Conservation (phyloP, 2,888 invertebrate species). For the Rutpela maculata region DNA sequence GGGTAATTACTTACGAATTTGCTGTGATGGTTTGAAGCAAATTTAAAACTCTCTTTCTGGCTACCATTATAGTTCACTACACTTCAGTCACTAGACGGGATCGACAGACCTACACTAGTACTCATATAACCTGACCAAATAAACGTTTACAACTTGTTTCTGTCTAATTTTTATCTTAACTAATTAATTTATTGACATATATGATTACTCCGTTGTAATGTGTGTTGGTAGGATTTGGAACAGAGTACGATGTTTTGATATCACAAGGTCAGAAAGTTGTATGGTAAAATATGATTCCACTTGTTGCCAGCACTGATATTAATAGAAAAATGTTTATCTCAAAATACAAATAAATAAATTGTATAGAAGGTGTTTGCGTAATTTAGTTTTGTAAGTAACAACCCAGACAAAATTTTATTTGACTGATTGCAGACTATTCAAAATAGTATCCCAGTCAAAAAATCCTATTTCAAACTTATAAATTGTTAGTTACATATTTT, state of each 20-base stretch:
- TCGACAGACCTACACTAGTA: background rate
- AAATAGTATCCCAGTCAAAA: no score
- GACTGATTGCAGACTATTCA: no score
- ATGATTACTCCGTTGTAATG: background rate
- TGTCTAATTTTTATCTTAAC: background rate
- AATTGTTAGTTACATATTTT: no score
- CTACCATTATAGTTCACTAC: slow-evolving; percentile 69
- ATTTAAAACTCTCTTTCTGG: slow-evolving; percentile 79
- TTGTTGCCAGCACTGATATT: background rate
- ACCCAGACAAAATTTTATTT: no score
- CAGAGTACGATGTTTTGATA: background rate
- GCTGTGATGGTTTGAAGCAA: slow-evolving; percentile 80
- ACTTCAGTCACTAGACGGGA: background rate
- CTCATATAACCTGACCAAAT: slow-evolving; percentile 15
- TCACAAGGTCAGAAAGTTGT: background rate
- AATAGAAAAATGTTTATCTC: background rate
- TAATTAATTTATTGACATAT: background rate
- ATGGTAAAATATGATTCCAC: background rate
- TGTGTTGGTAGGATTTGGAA: background rate
- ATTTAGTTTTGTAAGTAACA: no score
- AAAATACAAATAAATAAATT: no score
- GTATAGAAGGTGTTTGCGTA: no score
- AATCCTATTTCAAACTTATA: no score
- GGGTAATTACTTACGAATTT: slow-evolving; percentile 79
- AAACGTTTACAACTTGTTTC: background rate